Percentiles rank a stretch among this genome's conserved stretches.
Evolutionary conservation across 2,113 vertebrate genomes (phyloP).

Genomic region (Ptilorrhoa leucosticta): DNA sequence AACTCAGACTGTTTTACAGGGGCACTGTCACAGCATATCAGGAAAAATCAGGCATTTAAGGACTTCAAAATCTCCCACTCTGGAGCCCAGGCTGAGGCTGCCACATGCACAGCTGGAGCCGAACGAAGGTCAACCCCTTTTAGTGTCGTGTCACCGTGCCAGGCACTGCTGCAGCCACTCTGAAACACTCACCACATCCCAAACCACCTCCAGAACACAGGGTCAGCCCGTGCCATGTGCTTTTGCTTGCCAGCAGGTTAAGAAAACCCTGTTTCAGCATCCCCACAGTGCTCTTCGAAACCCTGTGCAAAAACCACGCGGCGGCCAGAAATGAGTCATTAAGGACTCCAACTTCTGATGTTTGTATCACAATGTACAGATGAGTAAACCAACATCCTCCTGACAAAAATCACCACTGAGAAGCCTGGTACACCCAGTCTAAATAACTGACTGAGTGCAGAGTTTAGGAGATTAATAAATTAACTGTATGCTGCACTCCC

Average conservation of each 20-base stretch:
- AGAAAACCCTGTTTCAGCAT: background rate
- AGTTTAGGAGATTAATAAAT: background rate
- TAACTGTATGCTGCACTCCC: background rate
- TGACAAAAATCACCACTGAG: background rate
- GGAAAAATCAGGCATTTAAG: background rate
- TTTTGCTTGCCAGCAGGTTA: background rate
- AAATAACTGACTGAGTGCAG: background rate
- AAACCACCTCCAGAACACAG: background rate
- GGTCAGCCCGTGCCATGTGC: background rate
- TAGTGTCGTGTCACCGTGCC: rapidly evolving
- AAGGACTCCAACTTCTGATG: background rate
- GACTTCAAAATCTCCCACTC: background rate
- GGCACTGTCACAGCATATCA: background rate
- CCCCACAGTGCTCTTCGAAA: background rate
- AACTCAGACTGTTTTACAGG: background rate
- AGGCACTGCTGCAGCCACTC: background rate
- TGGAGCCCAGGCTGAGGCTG: background rate
- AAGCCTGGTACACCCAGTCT: background rate
- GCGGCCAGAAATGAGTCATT: background rate
- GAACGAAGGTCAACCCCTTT: rapidly evolving
- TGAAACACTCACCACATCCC: background rate
- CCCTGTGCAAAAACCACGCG: background rate
- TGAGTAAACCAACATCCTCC: background rate
- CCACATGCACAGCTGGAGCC: background rate
- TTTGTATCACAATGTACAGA: background rate